Evolutionary conservation across 2,888 invertebrate genomes (phyloP).

Genomic region (Epicampocera succincta): DNA sequence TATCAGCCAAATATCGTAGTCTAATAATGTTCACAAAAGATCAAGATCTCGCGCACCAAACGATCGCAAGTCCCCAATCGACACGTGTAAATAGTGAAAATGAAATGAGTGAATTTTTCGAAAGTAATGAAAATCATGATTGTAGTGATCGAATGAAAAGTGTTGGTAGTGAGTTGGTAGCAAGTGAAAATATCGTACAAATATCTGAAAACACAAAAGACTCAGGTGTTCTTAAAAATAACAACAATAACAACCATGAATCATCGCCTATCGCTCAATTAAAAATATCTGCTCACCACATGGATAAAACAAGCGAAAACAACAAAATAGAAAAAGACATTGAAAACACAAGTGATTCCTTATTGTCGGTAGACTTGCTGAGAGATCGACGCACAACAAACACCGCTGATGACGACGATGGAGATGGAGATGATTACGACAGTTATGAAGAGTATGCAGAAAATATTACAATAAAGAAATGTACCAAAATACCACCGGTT

Average conservation of each 20-base stretch:
- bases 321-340: slow-evolving; percentile 41
- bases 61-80: slow-evolving; percentile 70
- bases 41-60: slow-evolving; percentile 72
- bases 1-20: slow-evolving; percentile 89
- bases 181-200: slow-evolving; percentile 62
- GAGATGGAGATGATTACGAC: slow-evolving; percentile 61
- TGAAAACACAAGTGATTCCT: slow-evolving; percentile 35
- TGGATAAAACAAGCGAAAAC: slow-evolving; percentile 49
- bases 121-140: slow-evolving; percentile 25
- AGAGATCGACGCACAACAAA: slow-evolving; percentile 70
- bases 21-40: slow-evolving; percentile 95
- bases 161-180: slow-evolving; percentile 38
- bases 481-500: slow-evolving; percentile 67
- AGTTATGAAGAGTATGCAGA: slow-evolving; percentile 54
- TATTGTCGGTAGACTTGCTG: slow-evolving; percentile 72
- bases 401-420: slow-evolving; percentile 61
- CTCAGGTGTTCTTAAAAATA: slow-evolving; percentile 54
- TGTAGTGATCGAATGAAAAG: slow-evolving; percentile 21
- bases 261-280: slow-evolving; percentile 62
- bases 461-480: slow-evolving; percentile 35
- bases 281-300: slow-evolving; percentile 57
- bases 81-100: slow-evolving; percentile 66
- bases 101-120: slow-evolving; percentile 31
- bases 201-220: slow-evolving; percentile 56
- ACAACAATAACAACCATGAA: slow-evolving; percentile 55